These are phyloP conservation scores for Malurus cyaneus DNA, from an alignment of 2,113 vertebrate genomes.

Conservation along the genomic window DNA sequence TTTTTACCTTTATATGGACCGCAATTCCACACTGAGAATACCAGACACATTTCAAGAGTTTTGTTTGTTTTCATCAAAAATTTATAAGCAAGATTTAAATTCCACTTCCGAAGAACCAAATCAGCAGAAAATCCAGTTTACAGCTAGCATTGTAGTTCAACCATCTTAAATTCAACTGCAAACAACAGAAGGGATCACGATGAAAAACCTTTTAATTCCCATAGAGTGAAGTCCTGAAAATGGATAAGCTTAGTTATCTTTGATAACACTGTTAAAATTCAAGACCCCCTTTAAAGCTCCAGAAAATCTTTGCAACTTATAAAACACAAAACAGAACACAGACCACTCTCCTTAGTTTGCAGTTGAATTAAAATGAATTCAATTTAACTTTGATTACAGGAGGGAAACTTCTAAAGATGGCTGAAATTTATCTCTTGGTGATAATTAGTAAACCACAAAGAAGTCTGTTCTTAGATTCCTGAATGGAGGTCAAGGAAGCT, in stretches of 20 bases:
- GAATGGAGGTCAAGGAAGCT: neutral
- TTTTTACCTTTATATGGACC: neutral
- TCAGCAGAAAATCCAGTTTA: neutral
- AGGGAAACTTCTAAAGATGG: too few species aligned
- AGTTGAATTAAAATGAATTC: neutral
- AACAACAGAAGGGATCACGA: neutral
- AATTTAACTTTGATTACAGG: too few species aligned
- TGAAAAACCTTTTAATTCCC: neutral
- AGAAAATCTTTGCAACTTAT: neutral
- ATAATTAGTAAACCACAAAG: too few species aligned
- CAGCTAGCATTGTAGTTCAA: neutral
- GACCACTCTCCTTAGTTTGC: neutral
- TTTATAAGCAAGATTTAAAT: neutral
- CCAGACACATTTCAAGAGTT: neutral
- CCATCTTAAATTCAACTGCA: neutral
- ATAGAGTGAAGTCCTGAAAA: neutral
- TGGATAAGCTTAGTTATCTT: neutral
- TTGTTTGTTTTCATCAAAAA: neutral
- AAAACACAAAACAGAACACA: neutral
- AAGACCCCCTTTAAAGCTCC: neutral
- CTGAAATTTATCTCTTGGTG: too few species aligned
- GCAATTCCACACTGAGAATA: neutral
- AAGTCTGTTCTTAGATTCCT: too few species aligned
- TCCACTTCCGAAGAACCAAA: neutral
- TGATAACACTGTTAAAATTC: neutral